Evolutionary conservation across 2,113 vertebrate species (phyloP).

Genomic region (Myotis lucifugus): DNA sequence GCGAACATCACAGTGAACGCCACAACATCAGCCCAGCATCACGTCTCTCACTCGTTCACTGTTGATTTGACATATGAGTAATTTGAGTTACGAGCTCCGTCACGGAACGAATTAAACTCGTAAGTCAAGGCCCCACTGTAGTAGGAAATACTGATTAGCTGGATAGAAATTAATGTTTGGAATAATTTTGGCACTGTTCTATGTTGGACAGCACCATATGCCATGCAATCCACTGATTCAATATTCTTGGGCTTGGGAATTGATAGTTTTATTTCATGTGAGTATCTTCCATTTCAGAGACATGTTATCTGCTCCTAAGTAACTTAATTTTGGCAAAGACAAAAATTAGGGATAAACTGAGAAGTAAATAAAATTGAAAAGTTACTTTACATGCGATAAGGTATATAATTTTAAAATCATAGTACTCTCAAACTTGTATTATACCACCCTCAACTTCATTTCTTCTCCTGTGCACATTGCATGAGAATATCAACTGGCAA

Average conservation of each 20-base stretch:
- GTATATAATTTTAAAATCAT: not conserved
- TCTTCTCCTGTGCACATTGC: not conserved
- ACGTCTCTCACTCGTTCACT: too few species aligned
- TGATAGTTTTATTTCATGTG: not conserved
- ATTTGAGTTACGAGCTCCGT: too few species aligned
- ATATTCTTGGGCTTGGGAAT: not conserved
- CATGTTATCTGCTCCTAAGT: not conserved
- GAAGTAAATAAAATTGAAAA: constrained; percentile 23
- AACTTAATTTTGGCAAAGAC: constrained; percentile 1
- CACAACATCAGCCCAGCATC: too few species aligned
- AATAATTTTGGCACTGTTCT: not conserved
- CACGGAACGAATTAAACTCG: too few species aligned
- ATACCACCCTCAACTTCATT: not conserved
- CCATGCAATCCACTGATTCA: not conserved
- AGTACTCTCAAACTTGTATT: not conserved
- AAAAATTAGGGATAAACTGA: not conserved
- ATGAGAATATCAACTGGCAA: not conserved
- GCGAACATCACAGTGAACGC: too few species aligned
- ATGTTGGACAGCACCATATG: not conserved
- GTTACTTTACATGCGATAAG: not conserved
- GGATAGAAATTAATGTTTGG: not conserved
- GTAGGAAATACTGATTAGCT: not conserved
- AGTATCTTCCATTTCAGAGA: not conserved
- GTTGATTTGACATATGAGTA: too few species aligned
- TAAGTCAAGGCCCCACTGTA: too few species aligned